Evolutionary conservation across 1,140 invertebrate genomes (phyloP).

Genomic region (Meloidogyne hapla): DNA sequence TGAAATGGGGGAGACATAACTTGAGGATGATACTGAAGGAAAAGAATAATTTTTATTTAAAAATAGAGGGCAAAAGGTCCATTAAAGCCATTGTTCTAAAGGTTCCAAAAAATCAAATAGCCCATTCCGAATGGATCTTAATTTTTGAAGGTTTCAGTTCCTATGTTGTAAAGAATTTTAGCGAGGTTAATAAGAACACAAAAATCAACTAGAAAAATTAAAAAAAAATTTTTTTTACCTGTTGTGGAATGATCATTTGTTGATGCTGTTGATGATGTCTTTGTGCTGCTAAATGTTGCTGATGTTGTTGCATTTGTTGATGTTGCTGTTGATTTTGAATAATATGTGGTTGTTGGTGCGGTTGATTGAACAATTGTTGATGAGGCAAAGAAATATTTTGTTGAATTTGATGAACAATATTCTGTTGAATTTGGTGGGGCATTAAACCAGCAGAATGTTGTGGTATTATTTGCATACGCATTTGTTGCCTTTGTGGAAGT

Average conservation of each 20-base stretch:
- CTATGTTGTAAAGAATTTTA: too few species aligned
- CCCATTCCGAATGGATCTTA: too few species aligned
- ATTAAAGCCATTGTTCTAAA: too few species aligned
- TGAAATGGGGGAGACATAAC: not conserved
- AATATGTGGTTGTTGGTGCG: slow-evolving; percentile 3
- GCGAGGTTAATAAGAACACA: too few species aligned
- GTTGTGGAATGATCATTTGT: not conserved
- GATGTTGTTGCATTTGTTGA: slow-evolving; percentile 6
- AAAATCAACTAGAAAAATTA: too few species aligned
- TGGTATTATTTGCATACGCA: not conserved
- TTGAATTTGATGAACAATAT: not conserved
- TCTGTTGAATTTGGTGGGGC: not conserved
- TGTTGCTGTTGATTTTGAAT: slow-evolving; percentile 17
- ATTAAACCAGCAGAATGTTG: not conserved
- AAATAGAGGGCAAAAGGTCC: too few species aligned
- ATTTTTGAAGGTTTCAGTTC: too few species aligned
- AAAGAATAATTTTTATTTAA: not conserved
- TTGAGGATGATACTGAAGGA: not conserved
- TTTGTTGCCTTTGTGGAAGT: not conserved
- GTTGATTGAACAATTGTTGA: slow-evolving; percentile 6
- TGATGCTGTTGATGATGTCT: slow-evolving; percentile 6
- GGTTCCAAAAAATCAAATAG: too few species aligned
- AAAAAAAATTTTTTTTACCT: not conserved
- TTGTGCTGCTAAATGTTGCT: not conserved
- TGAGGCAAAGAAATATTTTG: too few species aligned